Base-by-base conservation (phyloP, 2,797 vertebrate species). In the Malacoctenus gilli region DNA sequence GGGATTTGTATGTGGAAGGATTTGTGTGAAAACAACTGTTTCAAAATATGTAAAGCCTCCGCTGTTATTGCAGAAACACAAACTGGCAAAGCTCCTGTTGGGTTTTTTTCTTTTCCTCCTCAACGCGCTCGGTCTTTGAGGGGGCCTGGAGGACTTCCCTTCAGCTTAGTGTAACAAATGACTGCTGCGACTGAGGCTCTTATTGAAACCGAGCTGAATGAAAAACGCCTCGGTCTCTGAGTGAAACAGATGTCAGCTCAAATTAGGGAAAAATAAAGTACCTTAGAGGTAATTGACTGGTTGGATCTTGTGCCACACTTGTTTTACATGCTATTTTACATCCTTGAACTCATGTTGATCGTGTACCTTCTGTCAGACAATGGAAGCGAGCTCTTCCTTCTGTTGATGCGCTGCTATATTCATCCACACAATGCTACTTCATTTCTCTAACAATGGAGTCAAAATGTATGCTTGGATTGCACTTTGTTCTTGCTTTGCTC, bases 201-300 rank as follows among this genome's bases (percentile, higher is more conserved):
- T n/a, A n/a, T n/a, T n/a, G n/a, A n/a, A n/a, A n/a, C n/a, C n/a
- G n/a, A n/a, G n/a, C 25, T 21, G 18, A 53, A 31, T 31, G n/a
- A 25, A 40, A 37, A 25, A 36, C 12, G 3, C 60, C 16, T 23
- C 52, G 21, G 22, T 31, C 25, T 32, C 11, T 2, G 4, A 46
- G 21, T 18, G 7, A 2, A 50, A 31, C 38, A 58, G 12, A 12
- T 47, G 13, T 58, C 21, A 0, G 28, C 21, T 54, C n/a, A 13
- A 50, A 59, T 42, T 46, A 47, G 52, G 31, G 7, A 7, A 31
- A 23, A 35, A 22, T 31, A 13, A 74, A 47, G 0, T 9, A 10
- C 38, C 39, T 39, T 13, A n/a, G 7, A 4, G 15, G 6, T 18
- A 22, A 1, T 32, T 40, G 42, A 50, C 13, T 31, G 20, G 12